Evolutionary conservation across 2,113 vertebrate species (phyloP).

Genomic region (human (Homo sapiens)): GRCh38 chr1:149024001-149024500

Average conservation of each 20-base stretch:
- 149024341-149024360: neutral
- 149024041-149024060: neutral
- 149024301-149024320: neutral
- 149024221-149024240: neutral
- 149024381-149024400: no score
- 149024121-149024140: neutral
- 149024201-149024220: neutral
- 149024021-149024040: neutral
- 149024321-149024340: neutral
- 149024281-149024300: neutral
- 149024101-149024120: neutral
- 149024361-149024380: neutral
- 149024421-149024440: neutral
- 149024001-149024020: neutral
- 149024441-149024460: constrained; percentile 78
- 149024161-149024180: neutral
- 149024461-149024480: constrained; percentile 60
- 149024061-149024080: neutral
- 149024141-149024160: neutral
- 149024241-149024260: neutral
- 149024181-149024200: no score
- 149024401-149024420: neutral
- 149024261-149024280: no score
- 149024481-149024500: constrained; percentile 82
- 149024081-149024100: neutral